Conservation (phyloP, 2,113 vertebrate genomes). For the Catagonus wagneri region DNA sequence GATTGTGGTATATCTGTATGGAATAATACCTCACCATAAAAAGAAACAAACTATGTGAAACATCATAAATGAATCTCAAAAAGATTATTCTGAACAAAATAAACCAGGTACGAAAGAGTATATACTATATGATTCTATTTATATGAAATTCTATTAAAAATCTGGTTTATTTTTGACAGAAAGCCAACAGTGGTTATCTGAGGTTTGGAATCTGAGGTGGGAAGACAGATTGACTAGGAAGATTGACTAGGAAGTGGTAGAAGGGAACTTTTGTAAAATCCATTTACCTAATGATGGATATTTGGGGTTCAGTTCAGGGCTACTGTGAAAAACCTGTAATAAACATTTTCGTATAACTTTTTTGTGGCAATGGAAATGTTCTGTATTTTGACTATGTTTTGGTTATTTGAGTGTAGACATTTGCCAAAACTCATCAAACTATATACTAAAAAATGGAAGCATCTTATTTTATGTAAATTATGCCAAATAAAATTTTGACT, state of each 20-base stretch:
- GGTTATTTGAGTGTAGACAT: neutral
- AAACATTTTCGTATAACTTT: neutral
- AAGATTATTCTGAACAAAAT: neutral
- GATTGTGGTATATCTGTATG: neutral
- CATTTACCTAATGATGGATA: neutral
- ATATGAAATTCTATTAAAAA: neutral
- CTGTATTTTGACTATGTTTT: neutral
- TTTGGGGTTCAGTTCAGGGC: neutral
- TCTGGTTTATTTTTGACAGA: neutral
- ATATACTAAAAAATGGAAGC: neutral
- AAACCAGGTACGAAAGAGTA: neutral
- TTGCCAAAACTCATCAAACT: neutral
- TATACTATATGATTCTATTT: neutral
- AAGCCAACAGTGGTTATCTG: neutral
- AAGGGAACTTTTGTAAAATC: neutral
- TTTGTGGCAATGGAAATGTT: neutral
- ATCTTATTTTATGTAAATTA: neutral
- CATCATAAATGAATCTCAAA: neutral
- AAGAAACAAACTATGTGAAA: neutral
- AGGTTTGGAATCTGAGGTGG: neutral
- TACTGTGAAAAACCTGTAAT: neutral
- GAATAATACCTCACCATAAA: neutral
- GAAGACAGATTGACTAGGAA: neutral
- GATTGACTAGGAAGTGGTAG: neutral
- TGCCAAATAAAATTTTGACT: neutral